Base-by-base conservation (phyloP, 92 coral and sea anemone species). In the Epizoanthus ramosus region DNA sequence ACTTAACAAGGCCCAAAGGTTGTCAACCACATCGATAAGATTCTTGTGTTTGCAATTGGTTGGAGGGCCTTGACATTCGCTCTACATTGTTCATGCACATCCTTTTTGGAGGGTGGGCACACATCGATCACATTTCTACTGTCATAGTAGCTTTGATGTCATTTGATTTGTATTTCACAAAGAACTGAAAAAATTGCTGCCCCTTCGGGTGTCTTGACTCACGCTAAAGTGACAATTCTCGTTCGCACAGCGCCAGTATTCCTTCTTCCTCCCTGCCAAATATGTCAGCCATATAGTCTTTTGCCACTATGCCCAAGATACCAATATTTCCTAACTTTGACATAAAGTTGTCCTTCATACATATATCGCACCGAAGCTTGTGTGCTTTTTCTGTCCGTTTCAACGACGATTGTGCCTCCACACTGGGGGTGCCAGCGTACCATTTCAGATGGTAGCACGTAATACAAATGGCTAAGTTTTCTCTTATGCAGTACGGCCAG, bases 191-290 rank as follows among this genome's bases (percentile, higher is more conserved):
- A 56, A 81, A 86, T 31, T 80, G 74, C 54, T 22, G 60, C 33
- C 73, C 87, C 56, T 80, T 85, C 5, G 86, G 41, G 54, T 85
- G 89, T 45, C 87, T 79, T 10, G 59, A 81, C 88, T 74, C 89
- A 86, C n/a, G n/a, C n/a, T n/a, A n/a, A n/a, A n/a, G n/a, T n/a
- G n/a, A n/a, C n/a, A n/a, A n/a, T n/a, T n/a, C 12, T 39, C 43
- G 6, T 39, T 39, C 43, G 43, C 43, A 39, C 60, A 57, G n/a
- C 50, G 80, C 37, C 56, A 74, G 80, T 3, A 31, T 63, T 1
- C 80, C 86, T 19, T 83, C 70, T 6, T 83, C 67, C 16, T 41
- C 45, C 54, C 50, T 61, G 57, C 84, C 85, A 22, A 74, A 83
- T 24, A 83, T 83, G 37, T 83, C 84, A 16, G 35, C 56, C 64